A percentile compares a stretch with the other conserved stretches of the same genome.
Conservation (phyloP, 2,888 invertebrate genomes). For the Tiliacea aurago region DNA sequence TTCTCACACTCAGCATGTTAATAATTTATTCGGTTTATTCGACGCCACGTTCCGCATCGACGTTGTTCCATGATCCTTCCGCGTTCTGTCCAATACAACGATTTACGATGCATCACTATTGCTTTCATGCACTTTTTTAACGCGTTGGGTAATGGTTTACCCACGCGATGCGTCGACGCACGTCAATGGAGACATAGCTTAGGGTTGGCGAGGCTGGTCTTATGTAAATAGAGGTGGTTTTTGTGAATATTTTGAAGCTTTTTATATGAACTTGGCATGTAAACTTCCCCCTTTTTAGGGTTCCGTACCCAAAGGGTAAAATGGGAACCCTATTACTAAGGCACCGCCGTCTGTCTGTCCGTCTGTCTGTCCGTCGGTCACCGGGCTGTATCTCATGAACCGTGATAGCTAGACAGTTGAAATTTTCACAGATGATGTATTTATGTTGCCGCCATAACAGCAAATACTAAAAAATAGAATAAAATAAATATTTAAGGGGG, state of each 20-base stretch:
- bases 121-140: slow-evolving; percentile 82
- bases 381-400: too few species aligned
- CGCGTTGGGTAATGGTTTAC: slow-evolving; percentile 76
- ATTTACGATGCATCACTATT: slow-evolving; percentile 81
- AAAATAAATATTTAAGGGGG: too few species aligned
- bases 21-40: slow-evolving; percentile 75
- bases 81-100: slow-evolving; percentile 71
- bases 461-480: too few species aligned
- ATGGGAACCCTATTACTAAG: too few species aligned
- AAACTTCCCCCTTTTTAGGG: too few species aligned
- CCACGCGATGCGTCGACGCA: slow-evolving; percentile 80
- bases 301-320: too few species aligned
- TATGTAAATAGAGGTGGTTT: slow-evolving; percentile 31
- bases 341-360: too few species aligned
- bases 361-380: too few species aligned
- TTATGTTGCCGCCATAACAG: too few species aligned
- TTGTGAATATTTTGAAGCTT: background rate
- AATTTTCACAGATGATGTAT: too few species aligned
- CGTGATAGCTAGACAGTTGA: too few species aligned
- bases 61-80: slow-evolving; percentile 74
- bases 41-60: slow-evolving; percentile 73
- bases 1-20: slow-evolving; percentile 63
- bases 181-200: slow-evolving; percentile 60
- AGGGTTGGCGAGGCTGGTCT: slow-evolving; percentile 51
- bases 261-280: too few species aligned